Base-by-base conservation (phyloP, 2,113 vertebrate genomes). In the Marmota monax region DNA sequence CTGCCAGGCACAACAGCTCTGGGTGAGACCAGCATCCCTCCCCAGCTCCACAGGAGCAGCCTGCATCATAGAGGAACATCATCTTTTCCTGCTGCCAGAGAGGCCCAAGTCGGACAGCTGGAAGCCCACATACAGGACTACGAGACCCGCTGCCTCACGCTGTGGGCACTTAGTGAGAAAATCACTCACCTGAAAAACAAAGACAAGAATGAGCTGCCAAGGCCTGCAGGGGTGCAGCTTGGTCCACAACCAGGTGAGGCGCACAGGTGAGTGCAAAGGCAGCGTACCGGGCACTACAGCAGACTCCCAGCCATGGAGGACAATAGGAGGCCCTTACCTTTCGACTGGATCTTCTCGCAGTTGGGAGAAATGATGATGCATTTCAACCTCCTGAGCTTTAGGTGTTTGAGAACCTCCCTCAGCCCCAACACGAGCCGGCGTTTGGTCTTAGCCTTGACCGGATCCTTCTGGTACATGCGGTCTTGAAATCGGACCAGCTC, bases 401-500 rank as follows among this genome's bases (percentile, higher is more conserved):
- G 98, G 92, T 99, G 99, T 97, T 99, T 99, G 83, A 99, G 98
- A 56, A 99, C 99, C 97, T 99, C 99, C 93, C 99, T 97, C 83
- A 99, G 98, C 39, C 99, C 99, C 99, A 99, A 99, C 73, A 99
- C 99, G 2, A 99, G 98, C n/a, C 99, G 98, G 32, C 99, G 99
- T 97, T 99, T 99, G 98, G 99, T 99, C 97, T 99, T 99, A 70
- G 99, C 99, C 97, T 99, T 99, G 96, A 99, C 99, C 17, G 99
- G 99, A 95, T 99, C 99, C 92, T 99, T 99, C 98, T 99, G 99
- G 98, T 99, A 99, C 96, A 99, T 98, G 4, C 99, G 99, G 98
- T 99, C 99, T 98, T 99, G 99, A 98, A 99, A 99, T 67, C 99
- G 99, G 63, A 99, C 99, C 94, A 99, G 98, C 97, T 99, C 99